Base-by-base conservation (phyloP, 2,888 invertebrate species). In the Lissocephala sabroskyi region DNA sequence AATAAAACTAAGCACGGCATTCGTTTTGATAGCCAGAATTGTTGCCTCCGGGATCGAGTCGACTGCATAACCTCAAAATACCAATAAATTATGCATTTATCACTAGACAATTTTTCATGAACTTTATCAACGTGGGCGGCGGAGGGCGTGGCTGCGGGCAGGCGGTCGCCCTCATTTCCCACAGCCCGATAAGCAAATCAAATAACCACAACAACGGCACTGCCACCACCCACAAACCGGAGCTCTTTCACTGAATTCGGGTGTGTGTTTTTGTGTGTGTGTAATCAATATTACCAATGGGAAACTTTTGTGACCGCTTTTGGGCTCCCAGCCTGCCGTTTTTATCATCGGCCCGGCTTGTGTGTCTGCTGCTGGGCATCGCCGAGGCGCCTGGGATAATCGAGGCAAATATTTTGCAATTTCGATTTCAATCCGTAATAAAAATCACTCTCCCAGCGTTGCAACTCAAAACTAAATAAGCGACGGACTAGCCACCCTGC, bases 401-500 rank as follows among this genome's bases (percentile, higher is more conserved):
- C 41, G 40, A 49, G 47, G 46, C n/a, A 28, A 37, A 32, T 56
- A 54, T 51, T 55, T 59, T 59, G 52, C 60, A 59, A 49, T 63
- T 60, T 56, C 56, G 41, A 60, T 60, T 64, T 42, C 45, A 50
- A 62, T 55, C 63, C 49, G 43, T 51, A 33, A 50, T 36, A 45
- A 46, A 58, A 61, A 62, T 58, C 54, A 52, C 7, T 14, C 9
- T n/a, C n/a, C n/a, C n/a, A n/a, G n/a, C 35, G 14, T 50, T 51
- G 57, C 60, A 44, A 30, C 45, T 54, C 51, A 51, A 47, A 51
- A 33, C 33, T 23, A 23, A 23, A 23, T 23, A n/a, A n/a, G 3
- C 23, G 7, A 23, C 7, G 7, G 7, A 23, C 23, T 23, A 23
- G n/a, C n/a, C 23, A 23, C 3, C 33, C 26, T 19, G 29, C 16